phyloP scores from a whole-genome alignment of 2,888 invertebrate species.

The Sinohyriopsis cumingii region DNA sequence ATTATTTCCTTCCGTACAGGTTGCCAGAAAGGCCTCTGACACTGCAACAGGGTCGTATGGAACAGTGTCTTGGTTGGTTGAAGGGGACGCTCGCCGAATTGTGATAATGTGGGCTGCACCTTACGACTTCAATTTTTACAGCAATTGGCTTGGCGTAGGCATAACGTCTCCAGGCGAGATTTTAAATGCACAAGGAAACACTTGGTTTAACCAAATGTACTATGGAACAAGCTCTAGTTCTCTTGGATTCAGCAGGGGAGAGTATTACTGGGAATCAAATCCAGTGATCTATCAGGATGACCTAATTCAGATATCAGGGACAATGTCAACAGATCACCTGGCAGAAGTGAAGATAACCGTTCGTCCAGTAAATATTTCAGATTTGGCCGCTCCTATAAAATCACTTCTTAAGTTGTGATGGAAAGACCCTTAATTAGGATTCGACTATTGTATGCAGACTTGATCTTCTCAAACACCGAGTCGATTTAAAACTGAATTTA shows the following conservation, averaged over 20 bases:
- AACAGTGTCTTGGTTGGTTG: conserved; percentile 26
- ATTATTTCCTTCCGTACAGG: too few relatives aligned
- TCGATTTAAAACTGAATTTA: too few relatives aligned
- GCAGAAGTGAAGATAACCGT: conserved; percentile 21
- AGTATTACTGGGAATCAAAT: conserved; percentile 5
- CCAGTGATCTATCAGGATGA: conserved; percentile 9
- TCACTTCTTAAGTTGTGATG: too few relatives aligned
- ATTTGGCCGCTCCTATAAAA: conserved; percentile 4
- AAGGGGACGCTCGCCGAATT: conserved; percentile 4
- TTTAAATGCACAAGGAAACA: not conserved
- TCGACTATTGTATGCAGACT: too few relatives aligned
- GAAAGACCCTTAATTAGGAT: too few relatives aligned
- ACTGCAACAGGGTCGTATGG: conserved; percentile 10
- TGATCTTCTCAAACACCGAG: too few relatives aligned
- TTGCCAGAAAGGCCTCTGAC: too few relatives aligned
- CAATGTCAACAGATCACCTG: conserved; percentile 22
- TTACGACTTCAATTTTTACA: conserved; percentile 20
- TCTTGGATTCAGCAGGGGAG: conserved; percentile 7
- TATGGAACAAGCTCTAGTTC: not conserved
- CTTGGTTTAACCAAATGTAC: conserved; percentile 26
- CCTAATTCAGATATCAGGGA: conserved; percentile 14
- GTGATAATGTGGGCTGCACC: conserved; percentile 33
- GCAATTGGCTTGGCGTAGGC: conserved; percentile 25
- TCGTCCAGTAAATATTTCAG: not conserved
- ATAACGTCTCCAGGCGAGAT: conserved; percentile 7